These are phyloP conservation scores for Epinotia bilunana DNA, from an alignment of 2,888 invertebrate genomes.

Conservation along the genomic window DNA sequence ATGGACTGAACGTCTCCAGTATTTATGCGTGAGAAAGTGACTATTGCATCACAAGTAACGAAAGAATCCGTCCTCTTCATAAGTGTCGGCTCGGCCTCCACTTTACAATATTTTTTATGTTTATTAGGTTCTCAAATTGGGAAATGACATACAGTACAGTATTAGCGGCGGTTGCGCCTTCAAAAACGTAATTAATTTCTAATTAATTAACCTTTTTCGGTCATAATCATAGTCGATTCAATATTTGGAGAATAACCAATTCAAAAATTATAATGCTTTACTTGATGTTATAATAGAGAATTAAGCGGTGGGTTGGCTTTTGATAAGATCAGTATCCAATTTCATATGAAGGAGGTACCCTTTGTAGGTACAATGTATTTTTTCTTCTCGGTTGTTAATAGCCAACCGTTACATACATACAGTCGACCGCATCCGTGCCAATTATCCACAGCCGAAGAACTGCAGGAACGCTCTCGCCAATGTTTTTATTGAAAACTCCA, in stretches of 20 bases:
- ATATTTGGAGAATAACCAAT: slow-evolving; percentile 49
- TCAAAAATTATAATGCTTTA: slow-evolving; percentile 53
- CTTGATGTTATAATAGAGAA: slow-evolving; percentile 52
- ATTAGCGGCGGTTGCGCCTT: slow-evolving; percentile 53
- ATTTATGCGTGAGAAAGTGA: slow-evolving; percentile 55
- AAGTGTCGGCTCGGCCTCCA: slow-evolving; percentile 50
- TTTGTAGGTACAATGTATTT: slow-evolving; percentile 2
- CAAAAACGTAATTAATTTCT: slow-evolving; percentile 55
- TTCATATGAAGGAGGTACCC: background rate
- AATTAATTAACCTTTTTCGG: slow-evolving; percentile 57
- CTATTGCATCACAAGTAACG: slow-evolving; percentile 51
- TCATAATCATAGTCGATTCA: slow-evolving; percentile 54
- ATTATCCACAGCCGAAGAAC: slow-evolving; percentile 59
- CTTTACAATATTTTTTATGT: slow-evolving; percentile 53
- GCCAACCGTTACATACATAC: slow-evolving; percentile 39
- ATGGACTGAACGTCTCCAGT: slow-evolving; percentile 6
- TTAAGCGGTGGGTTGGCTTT: slow-evolving; percentile 1
- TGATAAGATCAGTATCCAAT: slow-evolving; percentile 2
- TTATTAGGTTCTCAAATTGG: slow-evolving; percentile 56
- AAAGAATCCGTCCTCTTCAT: slow-evolving; percentile 54
- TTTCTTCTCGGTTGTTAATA: slow-evolving; percentile 3
- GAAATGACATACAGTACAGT: slow-evolving; percentile 60
- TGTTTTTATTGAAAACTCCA: slow-evolving; percentile 76
- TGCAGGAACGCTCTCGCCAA: slow-evolving; percentile 69
- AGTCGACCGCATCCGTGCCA: slow-evolving; percentile 48